A percentile compares a stretch with the other conserved stretches of the same genome.
phyloP scores from a whole-genome alignment of 2,888 invertebrate species.

The Kuschelorhynchus macadamiae region DNA sequence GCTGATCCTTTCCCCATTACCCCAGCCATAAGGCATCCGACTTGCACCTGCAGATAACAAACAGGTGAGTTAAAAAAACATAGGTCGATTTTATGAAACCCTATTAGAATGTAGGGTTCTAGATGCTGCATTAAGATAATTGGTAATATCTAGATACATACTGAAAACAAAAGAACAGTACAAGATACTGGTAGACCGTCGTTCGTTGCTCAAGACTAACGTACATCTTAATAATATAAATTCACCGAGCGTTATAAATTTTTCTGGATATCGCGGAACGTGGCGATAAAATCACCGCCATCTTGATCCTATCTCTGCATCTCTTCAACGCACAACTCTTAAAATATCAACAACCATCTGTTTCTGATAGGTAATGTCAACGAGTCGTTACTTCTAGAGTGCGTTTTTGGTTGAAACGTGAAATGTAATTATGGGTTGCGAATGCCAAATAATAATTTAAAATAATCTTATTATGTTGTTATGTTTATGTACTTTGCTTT shows the following conservation, averaged over 20 bases:
- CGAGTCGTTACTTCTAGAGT: conserved; percentile 13
- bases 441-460: too few species aligned
- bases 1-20: too few species aligned
- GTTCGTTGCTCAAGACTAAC: conserved; percentile 2
- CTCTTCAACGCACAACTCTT: conserved; percentile 37
- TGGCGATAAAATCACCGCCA: conserved; percentile 35
- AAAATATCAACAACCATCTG: conserved; percentile 36
- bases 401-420: too few species aligned
- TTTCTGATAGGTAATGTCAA: conserved; percentile 19
- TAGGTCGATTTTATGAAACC: too few species aligned
- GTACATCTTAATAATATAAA: conserved; percentile 22
- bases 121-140: too few species aligned
- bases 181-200: not conserved
- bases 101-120: too few species aligned
- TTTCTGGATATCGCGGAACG: conserved; percentile 27
- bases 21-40: too few species aligned
- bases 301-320: conserved; percentile 33
- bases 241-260: conserved; percentile 23
- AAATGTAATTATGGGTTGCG: too few species aligned
- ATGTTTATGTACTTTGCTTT: not conserved
- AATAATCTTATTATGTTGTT: not conserved
- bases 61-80: too few species aligned
- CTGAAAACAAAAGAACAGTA: too few species aligned
- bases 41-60: too few species aligned
- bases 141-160: too few species aligned